These are phyloP conservation scores for Drosophila prolongata DNA, from an alignment of 2,888 invertebrate species.

Conservation along the genomic window DNA sequence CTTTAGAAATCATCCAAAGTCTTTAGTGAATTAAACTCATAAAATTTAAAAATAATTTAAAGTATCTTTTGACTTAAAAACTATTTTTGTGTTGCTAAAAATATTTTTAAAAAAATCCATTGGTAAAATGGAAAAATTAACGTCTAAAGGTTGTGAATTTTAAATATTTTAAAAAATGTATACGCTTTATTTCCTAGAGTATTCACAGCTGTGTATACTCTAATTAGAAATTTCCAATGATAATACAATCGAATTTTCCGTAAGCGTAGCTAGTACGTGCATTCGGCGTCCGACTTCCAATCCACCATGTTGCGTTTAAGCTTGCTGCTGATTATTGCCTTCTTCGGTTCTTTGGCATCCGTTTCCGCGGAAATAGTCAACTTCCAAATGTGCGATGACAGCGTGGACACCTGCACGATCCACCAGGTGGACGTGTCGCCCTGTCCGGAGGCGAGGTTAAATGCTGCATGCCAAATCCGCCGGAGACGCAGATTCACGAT, in stretches of 20 bases:
- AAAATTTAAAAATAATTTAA: no score
- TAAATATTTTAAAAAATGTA: neutral
- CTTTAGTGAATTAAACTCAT: no score
- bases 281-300: conserved; percentile 54
- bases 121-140: no score
- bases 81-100: no score
- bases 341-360: conserved; percentile 44
- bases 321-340: conserved; percentile 36
- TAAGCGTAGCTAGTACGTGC: conserved; percentile 23
- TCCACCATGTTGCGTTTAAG: conserved; percentile 54
- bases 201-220: neutral
- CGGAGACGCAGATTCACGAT: conserved; percentile 86
- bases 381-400: conserved; percentile 58
- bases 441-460: conserved; percentile 85
- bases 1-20: no score
- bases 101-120: no score
- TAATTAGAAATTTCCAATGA: neutral
- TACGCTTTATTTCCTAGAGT: neutral
- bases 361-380: conserved; percentile 66
- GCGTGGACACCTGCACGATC: conserved; percentile 85
- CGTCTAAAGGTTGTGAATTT: no score
- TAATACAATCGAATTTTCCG: neutral
- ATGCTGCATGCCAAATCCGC: conserved; percentile 86
- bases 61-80: no score
- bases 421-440: conserved; percentile 87